A percentile compares a stretch with the other conserved stretches of the same genome.
phyloP scores from a whole-genome alignment of 2,113 vertebrate species.

The Orycteropus afer region DNA sequence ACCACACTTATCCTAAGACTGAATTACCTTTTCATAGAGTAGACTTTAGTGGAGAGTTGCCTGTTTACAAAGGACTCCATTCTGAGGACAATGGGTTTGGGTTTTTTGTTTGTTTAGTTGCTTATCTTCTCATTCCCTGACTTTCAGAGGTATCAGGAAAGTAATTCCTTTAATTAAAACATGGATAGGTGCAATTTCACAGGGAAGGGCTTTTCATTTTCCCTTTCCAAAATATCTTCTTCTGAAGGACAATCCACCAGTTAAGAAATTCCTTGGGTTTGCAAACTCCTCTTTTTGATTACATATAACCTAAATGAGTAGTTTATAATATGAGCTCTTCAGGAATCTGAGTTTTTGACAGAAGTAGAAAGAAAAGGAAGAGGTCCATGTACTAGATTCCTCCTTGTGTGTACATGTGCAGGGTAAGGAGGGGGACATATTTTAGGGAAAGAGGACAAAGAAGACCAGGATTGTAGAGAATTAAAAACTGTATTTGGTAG shows the following conservation, averaged over 20 bases:
- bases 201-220: background rate
- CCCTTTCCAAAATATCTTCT: background rate
- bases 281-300: background rate
- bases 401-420: too few species aligned
- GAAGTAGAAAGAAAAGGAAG: background rate
- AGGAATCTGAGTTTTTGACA: background rate
- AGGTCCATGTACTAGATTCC: background rate
- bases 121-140: background rate
- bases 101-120: background rate
- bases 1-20: background rate
- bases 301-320: background rate
- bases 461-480: background rate
- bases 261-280: background rate
- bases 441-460: background rate
- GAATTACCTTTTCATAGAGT: background rate
- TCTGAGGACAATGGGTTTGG: too few species aligned
- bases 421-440: too few species aligned
- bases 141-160: background rate
- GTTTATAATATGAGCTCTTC: background rate
- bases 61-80: background rate
- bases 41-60: background rate
- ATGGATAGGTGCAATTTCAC: background rate
- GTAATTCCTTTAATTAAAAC: conserved; percentile 24
- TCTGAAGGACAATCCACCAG: background rate
- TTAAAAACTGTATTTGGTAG: background rate